Evolutionary conservation across 2,113 vertebrate genomes (phyloP).

Genomic region (Archilochus colubris): DNA sequence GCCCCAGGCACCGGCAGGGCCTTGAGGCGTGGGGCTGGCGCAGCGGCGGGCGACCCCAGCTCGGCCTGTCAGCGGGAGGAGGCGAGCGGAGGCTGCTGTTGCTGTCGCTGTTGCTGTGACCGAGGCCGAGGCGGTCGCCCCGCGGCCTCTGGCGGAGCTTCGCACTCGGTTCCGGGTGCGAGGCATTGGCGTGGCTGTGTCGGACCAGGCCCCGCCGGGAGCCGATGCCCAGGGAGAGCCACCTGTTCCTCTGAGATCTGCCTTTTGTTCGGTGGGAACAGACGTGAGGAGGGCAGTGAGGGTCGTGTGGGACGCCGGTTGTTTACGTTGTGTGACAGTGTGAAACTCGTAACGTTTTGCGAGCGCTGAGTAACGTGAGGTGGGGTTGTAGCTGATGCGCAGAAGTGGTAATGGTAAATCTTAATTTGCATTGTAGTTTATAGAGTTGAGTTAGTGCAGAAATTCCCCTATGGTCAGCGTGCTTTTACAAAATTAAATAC

Average conservation of each 20-base stretch:
- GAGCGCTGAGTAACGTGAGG: background rate
- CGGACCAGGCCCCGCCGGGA: background rate
- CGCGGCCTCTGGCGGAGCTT: background rate
- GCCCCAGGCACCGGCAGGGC: background rate
- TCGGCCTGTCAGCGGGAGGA: background rate
- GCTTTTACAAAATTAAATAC: background rate
- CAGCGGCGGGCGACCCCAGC: background rate
- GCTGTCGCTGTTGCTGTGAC: background rate
- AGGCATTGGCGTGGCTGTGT: background rate
- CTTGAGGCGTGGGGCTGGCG: background rate
- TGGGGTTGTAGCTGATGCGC: background rate
- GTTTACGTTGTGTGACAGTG: background rate
- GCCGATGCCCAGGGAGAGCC: background rate
- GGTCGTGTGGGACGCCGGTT: background rate
- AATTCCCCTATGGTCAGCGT: background rate
- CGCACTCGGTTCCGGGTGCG: constrained; percentile 32
- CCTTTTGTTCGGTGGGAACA: background rate
- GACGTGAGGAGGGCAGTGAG: background rate
- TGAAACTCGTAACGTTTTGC: background rate
- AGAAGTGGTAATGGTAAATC: background rate
- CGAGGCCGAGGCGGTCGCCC: background rate
- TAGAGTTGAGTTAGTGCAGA: background rate
- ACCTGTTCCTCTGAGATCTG: background rate
- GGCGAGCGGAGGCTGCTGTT: background rate
- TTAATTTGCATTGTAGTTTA: background rate